These are phyloP conservation scores for Pseudonaja textilis DNA, from an alignment of 2,113 vertebrate species.

Conservation along the genomic window DNA sequence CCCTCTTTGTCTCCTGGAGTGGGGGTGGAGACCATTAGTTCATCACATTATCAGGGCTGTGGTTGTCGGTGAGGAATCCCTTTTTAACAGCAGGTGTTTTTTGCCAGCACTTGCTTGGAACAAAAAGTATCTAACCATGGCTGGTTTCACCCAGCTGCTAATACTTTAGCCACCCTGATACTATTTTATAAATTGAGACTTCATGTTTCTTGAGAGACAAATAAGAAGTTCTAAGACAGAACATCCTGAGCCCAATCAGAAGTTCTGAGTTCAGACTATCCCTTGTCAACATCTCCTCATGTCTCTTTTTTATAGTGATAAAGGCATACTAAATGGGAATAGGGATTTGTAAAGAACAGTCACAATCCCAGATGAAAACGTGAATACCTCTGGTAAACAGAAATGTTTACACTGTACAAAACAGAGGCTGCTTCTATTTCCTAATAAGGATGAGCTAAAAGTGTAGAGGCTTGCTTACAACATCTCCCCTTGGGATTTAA, in stretches of 20 bases:
- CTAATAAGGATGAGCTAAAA: background rate
- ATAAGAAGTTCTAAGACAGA: background rate
- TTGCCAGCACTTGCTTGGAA: background rate
- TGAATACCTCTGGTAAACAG: background rate
- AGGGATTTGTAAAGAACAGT: background rate
- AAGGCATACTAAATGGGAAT: background rate
- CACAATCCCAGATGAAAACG: background rate
- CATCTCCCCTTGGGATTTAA: background rate
- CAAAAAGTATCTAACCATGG: background rate
- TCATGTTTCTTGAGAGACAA: background rate
- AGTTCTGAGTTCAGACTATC: background rate
- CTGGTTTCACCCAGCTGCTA: background rate
- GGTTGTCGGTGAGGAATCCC: background rate
- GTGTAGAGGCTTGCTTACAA: background rate
- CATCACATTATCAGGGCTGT: background rate
- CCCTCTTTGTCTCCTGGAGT: conserved; percentile 16
- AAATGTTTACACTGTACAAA: background rate
- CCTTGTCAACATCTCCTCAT: background rate
- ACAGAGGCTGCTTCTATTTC: background rate
- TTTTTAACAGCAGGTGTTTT: conserved; percentile 4
- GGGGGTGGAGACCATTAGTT: background rate
- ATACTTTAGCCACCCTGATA: background rate
- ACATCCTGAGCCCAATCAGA: background rate
- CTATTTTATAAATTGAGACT: background rate
- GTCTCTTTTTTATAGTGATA: background rate